Evolutionary conservation across 2,888 invertebrate species (phyloP).

Genomic region (Thecocarcelia acutangulata): DNA sequence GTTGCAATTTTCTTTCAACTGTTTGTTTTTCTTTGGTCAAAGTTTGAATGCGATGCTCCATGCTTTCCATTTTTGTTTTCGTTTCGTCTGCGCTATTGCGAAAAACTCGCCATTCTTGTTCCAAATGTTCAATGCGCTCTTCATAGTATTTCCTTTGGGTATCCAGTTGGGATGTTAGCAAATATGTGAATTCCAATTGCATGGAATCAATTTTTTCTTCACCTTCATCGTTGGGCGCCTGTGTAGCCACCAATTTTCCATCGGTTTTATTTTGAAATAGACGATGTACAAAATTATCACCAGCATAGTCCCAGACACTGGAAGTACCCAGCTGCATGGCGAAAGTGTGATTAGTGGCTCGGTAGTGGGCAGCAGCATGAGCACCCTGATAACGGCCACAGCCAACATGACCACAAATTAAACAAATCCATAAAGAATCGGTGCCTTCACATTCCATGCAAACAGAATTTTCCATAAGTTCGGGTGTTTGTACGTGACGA

Average conservation of each 20-base stretch:
- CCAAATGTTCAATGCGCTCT: constrained; percentile 85
- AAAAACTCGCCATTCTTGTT: constrained; percentile 84
- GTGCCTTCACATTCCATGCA: constrained; percentile 84
- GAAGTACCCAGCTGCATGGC: constrained; percentile 98
- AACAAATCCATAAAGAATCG: constrained; percentile 98
- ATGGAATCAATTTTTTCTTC: constrained; percentile 95
- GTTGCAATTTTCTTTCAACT: constrained; percentile 87
- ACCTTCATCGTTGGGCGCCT: constrained; percentile 85
- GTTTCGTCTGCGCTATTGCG: constrained; percentile 83
- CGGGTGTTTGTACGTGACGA: constrained; percentile 86
- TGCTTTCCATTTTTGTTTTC: constrained; percentile 81
- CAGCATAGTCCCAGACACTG: constrained; percentile 99
- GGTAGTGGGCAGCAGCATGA: constrained; percentile 97
- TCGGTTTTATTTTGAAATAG: constrained; percentile 97
- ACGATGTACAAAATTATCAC: constrained; percentile 94
- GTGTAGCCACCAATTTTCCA: constrained; percentile 94
- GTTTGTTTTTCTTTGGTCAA: constrained; percentile 86
- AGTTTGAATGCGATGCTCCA: constrained; percentile 82
- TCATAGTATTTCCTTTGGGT: constrained; percentile 96
- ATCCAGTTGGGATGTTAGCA: constrained; percentile 96
- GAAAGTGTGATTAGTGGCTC: constrained; percentile 97
- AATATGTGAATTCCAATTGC: constrained; percentile 97
- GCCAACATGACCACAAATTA: constrained; percentile 99
- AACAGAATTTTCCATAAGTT: constrained; percentile 83
- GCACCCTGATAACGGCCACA: constrained; percentile 95